Evolutionary conservation across 2,113 vertebrate genomes (phyloP).

Genomic region (Thunnus maccoyii): DNA sequence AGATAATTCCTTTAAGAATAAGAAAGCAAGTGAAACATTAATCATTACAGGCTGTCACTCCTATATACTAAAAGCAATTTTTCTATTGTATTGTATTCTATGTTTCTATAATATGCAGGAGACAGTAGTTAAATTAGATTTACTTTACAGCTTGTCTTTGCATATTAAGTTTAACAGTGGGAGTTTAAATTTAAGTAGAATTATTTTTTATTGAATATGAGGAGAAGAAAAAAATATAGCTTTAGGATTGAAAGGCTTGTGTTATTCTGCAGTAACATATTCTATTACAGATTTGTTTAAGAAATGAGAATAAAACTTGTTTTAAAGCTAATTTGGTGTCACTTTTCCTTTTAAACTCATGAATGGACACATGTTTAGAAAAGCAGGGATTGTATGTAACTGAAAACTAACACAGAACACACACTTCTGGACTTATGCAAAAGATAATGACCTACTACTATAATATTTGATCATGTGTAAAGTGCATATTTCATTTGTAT

Average conservation of each 20-base stretch:
- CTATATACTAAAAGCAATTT: conserved; percentile 1
- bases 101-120: not conserved
- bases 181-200: not conserved
- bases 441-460: too few species aligned
- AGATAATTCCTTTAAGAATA: conserved; percentile 31
- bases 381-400: too few species aligned
- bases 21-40: conserved; percentile 27
- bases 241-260: not conserved
- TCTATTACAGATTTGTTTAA: not conserved
- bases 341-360: conserved; percentile 20
- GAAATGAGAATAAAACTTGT: conserved; percentile 14
- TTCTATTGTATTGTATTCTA: not conserved
- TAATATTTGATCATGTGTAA: too few species aligned
- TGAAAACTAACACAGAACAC: not conserved
- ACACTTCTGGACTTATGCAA: not conserved
- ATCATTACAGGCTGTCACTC: not conserved
- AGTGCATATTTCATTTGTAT: not conserved
- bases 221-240: not conserved
- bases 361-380: too few species aligned
- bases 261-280: not conserved
- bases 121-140: not conserved
- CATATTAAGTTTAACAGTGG: not conserved
- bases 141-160: conserved; percentile 1
- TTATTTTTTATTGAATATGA: not conserved
- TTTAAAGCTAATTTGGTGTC: conserved; percentile 27